Evolutionary conservation across 2,888 invertebrate species (phyloP), one percentile per base, ranked within the genome.

Genomic region (Ariolimax columbianus): DNA sequence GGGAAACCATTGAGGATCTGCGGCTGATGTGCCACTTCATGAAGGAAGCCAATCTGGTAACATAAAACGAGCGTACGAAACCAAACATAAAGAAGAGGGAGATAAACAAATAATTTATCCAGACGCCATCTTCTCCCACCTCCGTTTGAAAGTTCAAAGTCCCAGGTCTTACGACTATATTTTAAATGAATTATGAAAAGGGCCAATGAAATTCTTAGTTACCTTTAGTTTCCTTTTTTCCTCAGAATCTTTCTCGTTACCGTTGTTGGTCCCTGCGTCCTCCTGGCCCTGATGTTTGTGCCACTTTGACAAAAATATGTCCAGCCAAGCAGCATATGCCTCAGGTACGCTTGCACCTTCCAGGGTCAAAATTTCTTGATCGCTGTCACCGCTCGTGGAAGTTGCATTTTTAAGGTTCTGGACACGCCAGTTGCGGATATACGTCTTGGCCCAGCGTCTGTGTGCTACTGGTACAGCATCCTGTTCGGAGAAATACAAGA

Each of bases 391-490:
- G 59, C 75, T 77, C 0, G 81, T 77, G 9, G 77, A 43, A 7
- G 82, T 75, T 11, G 77, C 77, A 59, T 81, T 85, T 59, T 75
- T 81, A 59, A 81, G 26, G 51, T 82, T 66, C 26, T 80, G 40
- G 23, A 70, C 43, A 23, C 85, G 85, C 85, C 85, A 85, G 59
- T 82, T 66, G 23, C 72, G 43, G 63, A 85, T 85, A 72, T 70
- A 85, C 11, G 36, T n/a, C 63, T 82, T 85, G 33, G 85, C 82
- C 81, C 81, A 85, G 47, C 80, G 77, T 33, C 82, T 82, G 17
- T 85, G 85, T 55, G 38, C 43, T 43, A 73, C 72, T 30, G 84
- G 84, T 1, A 84, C 80, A 47, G 79, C 55, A 59, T 78, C 84
- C 84, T 84, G 30, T 23, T 33, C 33, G 3, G 17, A 51, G 19